Evolutionary conservation across 1,140 invertebrate species (phyloP).

Genomic region (Proctacanthus coquilletti): DNA sequence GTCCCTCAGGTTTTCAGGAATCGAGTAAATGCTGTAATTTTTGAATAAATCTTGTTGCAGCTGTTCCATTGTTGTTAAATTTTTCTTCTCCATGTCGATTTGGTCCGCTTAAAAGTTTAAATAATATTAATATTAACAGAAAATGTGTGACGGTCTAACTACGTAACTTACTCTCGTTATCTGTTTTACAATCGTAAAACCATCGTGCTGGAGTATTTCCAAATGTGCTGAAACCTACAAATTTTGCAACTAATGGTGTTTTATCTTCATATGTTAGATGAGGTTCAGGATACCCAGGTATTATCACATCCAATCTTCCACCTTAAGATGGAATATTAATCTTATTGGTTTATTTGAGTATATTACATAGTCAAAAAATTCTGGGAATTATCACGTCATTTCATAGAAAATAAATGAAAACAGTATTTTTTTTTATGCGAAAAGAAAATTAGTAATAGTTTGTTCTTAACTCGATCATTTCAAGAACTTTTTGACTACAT

Average conservation of each 20-base stretch:
- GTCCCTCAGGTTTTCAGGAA: constrained; percentile 9
- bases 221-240: constrained; percentile 22
- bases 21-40: not conserved
- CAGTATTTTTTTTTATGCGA: not conserved
- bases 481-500: too few relatives aligned
- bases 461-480: too few relatives aligned
- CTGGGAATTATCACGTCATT: constrained; percentile 2
- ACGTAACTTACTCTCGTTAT: constrained; percentile 16
- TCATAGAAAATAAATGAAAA: not conserved
- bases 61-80: not conserved
- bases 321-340: constrained; percentile 12
- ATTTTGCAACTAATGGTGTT: constrained; percentile 16
- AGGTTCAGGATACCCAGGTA: constrained; percentile 19
- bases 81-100: not conserved
- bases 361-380: too few relatives aligned
- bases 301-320: constrained; percentile 18
- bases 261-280: constrained; percentile 15
- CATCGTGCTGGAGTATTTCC: constrained; percentile 18
- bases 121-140: constrained; percentile 1
- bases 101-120: not conserved
- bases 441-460: too few relatives aligned
- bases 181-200: constrained; percentile 25
- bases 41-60: not conserved
- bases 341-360: too few relatives aligned
- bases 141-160: not conserved